Evolutionary conservation across 2,797 vertebrate species (phyloP), one percentile per base, ranked within the genome.

Genomic region (Tokudaia tokunoshimensis): DNA sequence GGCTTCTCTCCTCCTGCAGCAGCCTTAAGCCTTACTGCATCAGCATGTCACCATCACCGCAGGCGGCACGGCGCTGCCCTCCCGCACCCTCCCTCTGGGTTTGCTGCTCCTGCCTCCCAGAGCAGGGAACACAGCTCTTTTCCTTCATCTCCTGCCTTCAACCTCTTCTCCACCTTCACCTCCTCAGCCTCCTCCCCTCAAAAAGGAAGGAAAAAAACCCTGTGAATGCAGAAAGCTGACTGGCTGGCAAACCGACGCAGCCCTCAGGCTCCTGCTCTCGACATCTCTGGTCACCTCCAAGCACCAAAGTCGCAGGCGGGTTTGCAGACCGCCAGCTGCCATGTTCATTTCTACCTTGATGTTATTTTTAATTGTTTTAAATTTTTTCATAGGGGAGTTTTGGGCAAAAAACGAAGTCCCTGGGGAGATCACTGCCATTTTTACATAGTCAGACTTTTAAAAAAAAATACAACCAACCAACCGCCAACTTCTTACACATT

Each of bases 391-490:
- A 98, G 98, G 98, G 98, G 98, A 98, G 98, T 97, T 98, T 98
- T 97, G 96, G 98, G 97, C 95, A 98, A 98, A 98, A 98, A 98
- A 98, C 97, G 97, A 97, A 98, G 96, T 82, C 97, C 98, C 97
- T 98, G 98, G 98, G 98, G 95, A 97, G 98, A 99, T 99, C 99
- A 99, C 99, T 99, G 99, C 99, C 99, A 99, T 99, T 99, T 99
- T 99, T 99, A 98, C 99, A 99, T 99, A 99, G 98, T 99, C 99
- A 88, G 98, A 98, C 98, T 99, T 99, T 99, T 99, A 99, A 99
- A 99, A 99, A 99, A 99, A 99, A 98, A 97, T 94, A 87, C 89
- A 97, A 65, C 91, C 92, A 96, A 93, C 94, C 93, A 97, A 89
- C 90, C 96, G 93, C 96, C 92, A 99, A 99, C 98, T 99, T 99